Conservation (phyloP, 2,113 vertebrate species). For the Macrotis lagotis region DNA sequence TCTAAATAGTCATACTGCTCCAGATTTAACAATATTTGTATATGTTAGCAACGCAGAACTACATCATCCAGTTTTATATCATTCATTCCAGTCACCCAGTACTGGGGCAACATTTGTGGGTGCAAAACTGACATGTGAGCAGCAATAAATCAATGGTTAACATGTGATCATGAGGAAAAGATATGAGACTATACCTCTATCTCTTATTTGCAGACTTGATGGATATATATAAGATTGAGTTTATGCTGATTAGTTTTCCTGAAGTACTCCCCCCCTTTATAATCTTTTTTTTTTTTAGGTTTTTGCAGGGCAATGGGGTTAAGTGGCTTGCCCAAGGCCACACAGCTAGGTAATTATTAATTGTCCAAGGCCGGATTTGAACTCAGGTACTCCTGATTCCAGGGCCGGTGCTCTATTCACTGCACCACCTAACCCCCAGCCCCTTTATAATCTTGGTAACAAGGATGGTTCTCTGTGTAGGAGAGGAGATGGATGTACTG, state of each 20-base stretch:
- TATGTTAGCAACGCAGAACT: neutral
- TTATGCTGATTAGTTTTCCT: neutral
- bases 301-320: too few relatives aligned
- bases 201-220: neutral
- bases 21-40: neutral
- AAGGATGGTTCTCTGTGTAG: neutral
- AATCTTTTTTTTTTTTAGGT: too few relatives aligned
- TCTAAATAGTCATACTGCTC: neutral
- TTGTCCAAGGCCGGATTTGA: too few relatives aligned
- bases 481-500: neutral
- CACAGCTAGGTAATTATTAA: too few relatives aligned
- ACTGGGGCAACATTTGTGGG: neutral
- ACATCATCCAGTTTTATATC: neutral
- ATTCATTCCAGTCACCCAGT: neutral
- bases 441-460: neutral
- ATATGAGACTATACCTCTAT: neutral
- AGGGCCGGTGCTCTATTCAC: too few relatives aligned
- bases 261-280: too few relatives aligned
- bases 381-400: too few relatives aligned
- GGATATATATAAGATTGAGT: neutral
- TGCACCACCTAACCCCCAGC: too few relatives aligned
- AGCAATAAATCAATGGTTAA: neutral
- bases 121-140: neutral
- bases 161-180: too few relatives aligned
- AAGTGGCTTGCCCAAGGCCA: too few relatives aligned